Evolutionary conservation across 1,140 invertebrate genomes (phyloP), one percentile per base, ranked within the genome.

Genomic region (Pteromalus puparum): DNA sequence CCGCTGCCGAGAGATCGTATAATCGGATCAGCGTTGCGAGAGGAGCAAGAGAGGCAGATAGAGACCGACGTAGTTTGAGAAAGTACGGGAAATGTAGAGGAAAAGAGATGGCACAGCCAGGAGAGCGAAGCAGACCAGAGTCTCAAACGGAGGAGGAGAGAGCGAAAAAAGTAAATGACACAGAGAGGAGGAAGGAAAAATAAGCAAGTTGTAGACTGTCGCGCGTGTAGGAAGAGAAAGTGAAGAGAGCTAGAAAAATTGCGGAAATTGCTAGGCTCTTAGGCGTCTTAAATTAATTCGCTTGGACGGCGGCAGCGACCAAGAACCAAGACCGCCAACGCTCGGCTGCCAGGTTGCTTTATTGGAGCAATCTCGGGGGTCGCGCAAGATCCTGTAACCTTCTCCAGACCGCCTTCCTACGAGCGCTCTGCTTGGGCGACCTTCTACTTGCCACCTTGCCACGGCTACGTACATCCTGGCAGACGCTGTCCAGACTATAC

Each of bases 201-300:
- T 85, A 84, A 86, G 81, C 65, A 70, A 68, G 46, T 18, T 77
- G 61, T 81, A 86, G 82, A 82, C 68, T 72, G 68, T 83, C 42
- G 61, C 6, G n/a, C 65, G 61, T 38, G 26, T 18, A 38, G 80
- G 70, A 61, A 24, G 76, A 53, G 68, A 81, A 70, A 85, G 74
- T 77, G 88, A 86, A 85, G 83, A 86, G 81, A 89, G 84, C 76
- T 88, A 87, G 89, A 89, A 90, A 90, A 91, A 88, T 90, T 88
- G 88, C 89, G 88, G 88, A 90, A 90, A 90, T 90, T 90, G 87
- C 89, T 86, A 81, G 86, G 86, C 87, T 86, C 86, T 86, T 82
- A 85, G 87, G 87, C 88, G 88, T 89, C 87, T 90, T 90, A 90
- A 91, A 90, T 91, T 90, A 90, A 91, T 91, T 91, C 88, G 87